Percentiles rank a stretch among this genome's conserved stretches.
Conservation (phyloP, 1,140 invertebrate species). For the Procambarus virginalis region DNA sequence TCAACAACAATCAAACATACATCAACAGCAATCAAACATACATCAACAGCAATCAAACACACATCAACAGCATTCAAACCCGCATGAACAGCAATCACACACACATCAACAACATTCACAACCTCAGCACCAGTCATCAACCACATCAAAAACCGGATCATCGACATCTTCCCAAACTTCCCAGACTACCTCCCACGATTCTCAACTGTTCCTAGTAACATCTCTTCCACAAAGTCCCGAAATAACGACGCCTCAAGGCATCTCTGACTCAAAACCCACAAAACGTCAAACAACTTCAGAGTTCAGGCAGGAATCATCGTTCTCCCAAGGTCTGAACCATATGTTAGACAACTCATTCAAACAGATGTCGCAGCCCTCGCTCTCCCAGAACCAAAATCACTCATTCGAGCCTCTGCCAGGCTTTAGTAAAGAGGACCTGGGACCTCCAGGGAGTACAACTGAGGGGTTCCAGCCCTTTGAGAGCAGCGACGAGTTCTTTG, state of each 20-base stretch:
- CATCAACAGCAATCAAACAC: background rate
- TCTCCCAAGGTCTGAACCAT: background rate
- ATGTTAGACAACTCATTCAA: background rate
- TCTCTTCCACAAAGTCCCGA: too few species aligned
- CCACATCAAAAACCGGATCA: background rate
- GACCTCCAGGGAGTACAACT: background rate
- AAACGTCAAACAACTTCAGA: too few species aligned
- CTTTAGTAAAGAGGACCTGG: background rate
- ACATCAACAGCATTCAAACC: background rate
- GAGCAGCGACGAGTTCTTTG: conserved; percentile 10
- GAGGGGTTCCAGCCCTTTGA: conserved; percentile 13
- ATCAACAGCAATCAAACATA: background rate
- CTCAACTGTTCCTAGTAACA: too few species aligned
- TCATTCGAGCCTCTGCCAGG: background rate
- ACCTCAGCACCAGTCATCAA: background rate
- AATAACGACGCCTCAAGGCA: too few species aligned
- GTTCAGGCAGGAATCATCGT: too few species aligned
- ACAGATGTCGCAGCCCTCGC: background rate
- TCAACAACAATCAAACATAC: background rate
- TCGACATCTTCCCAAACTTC: too few species aligned
- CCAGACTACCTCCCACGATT: background rate
- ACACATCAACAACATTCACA: background rate
- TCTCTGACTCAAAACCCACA: too few species aligned
- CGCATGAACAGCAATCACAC: background rate
- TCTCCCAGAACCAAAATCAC: background rate